A percentile compares a stretch with the other conserved stretches of the same genome.
phyloP scores from a whole-genome alignment of 2,888 invertebrate species.

The Steinernema hermaphroditum region DNA sequence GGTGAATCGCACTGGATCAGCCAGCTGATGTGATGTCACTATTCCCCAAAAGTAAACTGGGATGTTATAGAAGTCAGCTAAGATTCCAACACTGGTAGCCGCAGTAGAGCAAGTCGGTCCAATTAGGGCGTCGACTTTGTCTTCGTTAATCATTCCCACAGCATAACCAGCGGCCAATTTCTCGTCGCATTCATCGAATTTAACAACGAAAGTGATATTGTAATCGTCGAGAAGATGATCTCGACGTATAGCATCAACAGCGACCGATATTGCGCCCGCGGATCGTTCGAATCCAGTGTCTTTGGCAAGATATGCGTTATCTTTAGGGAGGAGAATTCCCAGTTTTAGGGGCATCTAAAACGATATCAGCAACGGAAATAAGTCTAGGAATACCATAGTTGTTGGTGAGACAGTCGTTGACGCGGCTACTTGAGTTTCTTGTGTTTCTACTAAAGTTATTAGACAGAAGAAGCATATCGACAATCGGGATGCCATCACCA shows the following conservation, averaged over 20 bases:
- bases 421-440: no score
- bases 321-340: neutral
- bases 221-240: neutral
- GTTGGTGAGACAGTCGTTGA: no score
- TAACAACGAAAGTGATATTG: neutral
- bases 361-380: no score
- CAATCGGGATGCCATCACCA: no score
- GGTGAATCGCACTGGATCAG: conserved; percentile 40
- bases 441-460: no score
- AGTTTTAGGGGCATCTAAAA: neutral
- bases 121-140: conserved; percentile 47
- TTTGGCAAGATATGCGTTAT: neutral
- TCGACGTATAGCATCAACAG: neutral
- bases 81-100: neutral
- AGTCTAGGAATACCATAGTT: no score
- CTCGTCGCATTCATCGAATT: neutral
- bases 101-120: conserved; percentile 47
- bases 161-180: conserved; percentile 44
- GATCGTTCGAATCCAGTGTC: neutral
- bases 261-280: neutral
- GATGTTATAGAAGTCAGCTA: conserved; percentile 40
- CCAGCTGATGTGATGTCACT: conserved; percentile 38
- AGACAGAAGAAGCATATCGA: no score
- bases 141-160: conserved; percentile 36
- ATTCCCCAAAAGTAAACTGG: conserved; percentile 48